These are phyloP conservation scores for Lasioglossum oenotherae DNA, from an alignment of 2,888 invertebrate species.

Conservation along the genomic window DNA sequence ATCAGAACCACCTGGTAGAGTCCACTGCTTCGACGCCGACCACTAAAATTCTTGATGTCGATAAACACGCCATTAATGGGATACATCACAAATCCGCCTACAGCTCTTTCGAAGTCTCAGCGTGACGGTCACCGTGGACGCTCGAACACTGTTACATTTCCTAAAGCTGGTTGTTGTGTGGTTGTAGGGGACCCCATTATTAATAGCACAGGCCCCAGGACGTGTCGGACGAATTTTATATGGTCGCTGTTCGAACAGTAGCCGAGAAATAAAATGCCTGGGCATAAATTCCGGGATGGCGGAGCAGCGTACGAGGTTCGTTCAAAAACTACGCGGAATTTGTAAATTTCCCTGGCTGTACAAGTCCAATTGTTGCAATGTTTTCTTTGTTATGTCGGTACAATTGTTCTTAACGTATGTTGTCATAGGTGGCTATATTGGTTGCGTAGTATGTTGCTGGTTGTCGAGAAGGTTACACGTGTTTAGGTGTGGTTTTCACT, in stretches of 20 bases:
- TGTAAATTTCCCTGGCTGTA: no score
- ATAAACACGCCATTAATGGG: constrained; percentile 16
- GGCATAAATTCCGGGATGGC: constrained; percentile 22
- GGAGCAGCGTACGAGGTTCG: background rate
- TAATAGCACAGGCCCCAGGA: constrained; percentile 11
- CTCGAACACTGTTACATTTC: constrained; percentile 1
- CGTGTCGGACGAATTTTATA: background rate
- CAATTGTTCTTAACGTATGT: no score
- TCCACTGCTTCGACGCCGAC: no score
- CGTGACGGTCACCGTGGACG: background rate
- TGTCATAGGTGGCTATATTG: no score
- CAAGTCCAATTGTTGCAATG: no score
- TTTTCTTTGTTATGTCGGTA: no score
- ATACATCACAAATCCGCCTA: background rate
- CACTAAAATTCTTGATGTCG: background rate
- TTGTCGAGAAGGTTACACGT: no score
- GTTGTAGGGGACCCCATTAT: background rate
- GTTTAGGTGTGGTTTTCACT: no score
- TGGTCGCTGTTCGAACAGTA: background rate
- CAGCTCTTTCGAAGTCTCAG: background rate
- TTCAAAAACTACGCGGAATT: no score
- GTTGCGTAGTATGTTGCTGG: no score
- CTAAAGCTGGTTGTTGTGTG: background rate
- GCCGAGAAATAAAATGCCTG: constrained; percentile 23
- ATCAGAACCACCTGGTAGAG: no score